Evolutionary conservation across 2,113 vertebrate species (phyloP), one percentile per base, ranked within the genome.

Genomic region (Phylloscopus trochilus): DNA sequence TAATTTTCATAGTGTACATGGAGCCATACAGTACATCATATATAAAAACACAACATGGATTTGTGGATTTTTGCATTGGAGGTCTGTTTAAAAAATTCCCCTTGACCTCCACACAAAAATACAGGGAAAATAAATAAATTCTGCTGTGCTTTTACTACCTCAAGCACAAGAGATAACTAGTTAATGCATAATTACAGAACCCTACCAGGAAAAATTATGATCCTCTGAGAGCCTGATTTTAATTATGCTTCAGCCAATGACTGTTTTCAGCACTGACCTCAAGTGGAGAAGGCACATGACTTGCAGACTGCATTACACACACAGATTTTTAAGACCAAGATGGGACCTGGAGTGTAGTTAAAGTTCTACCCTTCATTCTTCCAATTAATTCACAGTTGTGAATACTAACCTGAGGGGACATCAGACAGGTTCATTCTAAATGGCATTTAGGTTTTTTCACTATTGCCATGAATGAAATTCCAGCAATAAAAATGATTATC

Each of bases 151-250:
- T 92, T 92, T 58, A 74, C 15, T 81, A 62, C 55, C 60, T 28
- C 51, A 67, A 91, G 73, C 79, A 86, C 52, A 93, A 60, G 60
- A 90, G 60, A 83, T 67, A 91, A 66, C 63, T 24, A 86, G 33
- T 63, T 86, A 96, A 86, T 23, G 35, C 20, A 70, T 90, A 93
- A 93, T 95, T 92, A 94, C 63, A 91, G 79, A 91, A 70, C 4
- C 12, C 20, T 47, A 70, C 16, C 23, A 92, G 89, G 74, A 80
- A 93, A 86, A 89, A 88, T n/a, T 1, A 73, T 53, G 51, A 60
- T 95, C 85, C 72, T 90, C 56, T 49, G 82, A 87, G 87, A 86
- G 35, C 41, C 35, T 51, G 41, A 21, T 64, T 90, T 93, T 93
- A 95, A 91, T 95, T 94, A 88, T 46, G 46, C 14, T 70, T 51